Evolutionary conservation across 2,888 invertebrate species (phyloP).

Genomic region (Bimastos eiseni): DNA sequence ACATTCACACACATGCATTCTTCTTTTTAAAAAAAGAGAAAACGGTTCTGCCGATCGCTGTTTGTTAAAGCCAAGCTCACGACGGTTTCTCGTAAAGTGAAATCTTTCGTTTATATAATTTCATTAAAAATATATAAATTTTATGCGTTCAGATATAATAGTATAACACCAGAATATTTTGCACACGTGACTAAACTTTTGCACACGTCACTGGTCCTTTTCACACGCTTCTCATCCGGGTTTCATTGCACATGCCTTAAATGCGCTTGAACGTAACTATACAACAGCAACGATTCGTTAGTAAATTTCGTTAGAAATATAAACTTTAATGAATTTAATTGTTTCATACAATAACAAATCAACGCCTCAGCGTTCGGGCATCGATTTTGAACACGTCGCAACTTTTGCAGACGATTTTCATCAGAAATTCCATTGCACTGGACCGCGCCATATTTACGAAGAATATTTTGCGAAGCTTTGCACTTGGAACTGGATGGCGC

Average conservation of each 20-base stretch:
- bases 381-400: neutral
- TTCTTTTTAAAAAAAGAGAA: neutral
- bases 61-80: neutral
- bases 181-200: neutral
- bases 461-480: neutral
- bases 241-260: too few species aligned
- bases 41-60: neutral
- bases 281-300: neutral
- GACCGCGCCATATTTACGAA: neutral
- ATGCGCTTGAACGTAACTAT: neutral
- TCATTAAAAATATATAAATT: neutral
- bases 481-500: neutral
- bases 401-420: neutral
- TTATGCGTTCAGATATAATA: neutral
- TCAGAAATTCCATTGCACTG: neutral
- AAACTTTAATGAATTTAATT: neutral
- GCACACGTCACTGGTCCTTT: neutral
- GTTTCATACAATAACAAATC: neutral
- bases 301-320: neutral
- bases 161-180: neutral
- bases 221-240: too few species aligned
- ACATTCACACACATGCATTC: neutral
- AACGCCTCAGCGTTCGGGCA: neutral
- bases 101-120: neutral
- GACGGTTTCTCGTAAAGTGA: neutral